Evolutionary conservation across 2,797 vertebrate species (phyloP), one percentile per base, ranked within the genome.

Genomic region (Sebastes matsubarae): DNA sequence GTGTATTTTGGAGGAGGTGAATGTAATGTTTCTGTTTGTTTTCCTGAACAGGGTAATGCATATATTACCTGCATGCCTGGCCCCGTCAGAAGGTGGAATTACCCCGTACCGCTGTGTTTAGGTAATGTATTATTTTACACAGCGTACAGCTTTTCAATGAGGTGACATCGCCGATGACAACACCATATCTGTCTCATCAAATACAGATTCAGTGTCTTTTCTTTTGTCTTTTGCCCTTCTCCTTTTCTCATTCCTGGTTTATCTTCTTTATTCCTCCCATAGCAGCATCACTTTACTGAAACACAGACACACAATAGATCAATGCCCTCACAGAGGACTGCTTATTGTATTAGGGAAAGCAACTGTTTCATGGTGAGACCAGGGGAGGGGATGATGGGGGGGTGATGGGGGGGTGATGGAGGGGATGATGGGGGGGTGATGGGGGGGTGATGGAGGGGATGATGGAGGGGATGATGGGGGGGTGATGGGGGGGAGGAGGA

Each of bases 1-100:
- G 6, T 36, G 36, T 72, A 18, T 86, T 77, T 84, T 72, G 58
- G 18, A 55, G 64, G 18, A 36, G 68, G 3, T 85, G 63, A 82
- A 70, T 68, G 66, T 67, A 76, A 77, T 81, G 61, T 81, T 87
- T 70, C 81, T 89, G 57, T 85, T 66, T 88, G 42, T 93, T 78
- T 88, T 79, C 59, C 74, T 76, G 24, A 84, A 93, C 95, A 99
- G 98, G 98, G 98, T 75, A 98, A 98, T 92, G 96, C 97, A 88
- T 97, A 98, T 84, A 99, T 99, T 91, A 99, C 98, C n/a, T 99
- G 98, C 92, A 99, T 99, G 98, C 98, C 98, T 82, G 98, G 98
- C 80, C 98, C 98, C 10, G 98, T 99, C 75, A 97, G 98, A 94
- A 97, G 98, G 93, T 99, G 98, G 98, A 99, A 99, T 96, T 97